A percentile compares a stretch with the other conserved stretches of the same genome.
Conservation (phyloP, 1,140 invertebrate species). For the Dreissena polymorpha region DNA sequence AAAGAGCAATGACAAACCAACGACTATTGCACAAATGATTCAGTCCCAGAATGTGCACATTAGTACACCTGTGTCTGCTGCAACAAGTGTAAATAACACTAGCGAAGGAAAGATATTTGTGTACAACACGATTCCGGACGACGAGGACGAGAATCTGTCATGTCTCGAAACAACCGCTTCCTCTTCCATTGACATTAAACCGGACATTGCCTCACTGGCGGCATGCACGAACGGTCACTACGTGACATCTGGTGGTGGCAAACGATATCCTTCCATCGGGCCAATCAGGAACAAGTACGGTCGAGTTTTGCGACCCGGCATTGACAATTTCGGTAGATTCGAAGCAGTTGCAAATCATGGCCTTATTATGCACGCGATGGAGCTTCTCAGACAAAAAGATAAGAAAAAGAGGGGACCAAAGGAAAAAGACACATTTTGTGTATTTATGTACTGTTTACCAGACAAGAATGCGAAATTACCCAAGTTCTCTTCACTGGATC, state of each 20-base stretch:
- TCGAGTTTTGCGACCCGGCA: conserved; percentile 47
- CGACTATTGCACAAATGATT: conserved; percentile 40
- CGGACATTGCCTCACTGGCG: conserved; percentile 30
- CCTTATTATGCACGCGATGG: conserved; percentile 56
- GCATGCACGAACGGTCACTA: conserved; percentile 5
- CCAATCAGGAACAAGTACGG: conserved; percentile 52
- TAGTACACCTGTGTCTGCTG: not conserved
- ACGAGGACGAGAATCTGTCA: not conserved
- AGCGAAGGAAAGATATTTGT: conserved; percentile 54
- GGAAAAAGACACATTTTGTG: conserved; percentile 56
- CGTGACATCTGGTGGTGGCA: not conserved
- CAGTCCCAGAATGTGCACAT: conserved; percentile 41
- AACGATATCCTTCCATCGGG: conserved; percentile 15
- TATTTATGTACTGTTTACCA: conserved; percentile 58
- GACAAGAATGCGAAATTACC: conserved; percentile 57
- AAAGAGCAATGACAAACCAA: conserved; percentile 14
- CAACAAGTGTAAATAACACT: conserved; percentile 4
- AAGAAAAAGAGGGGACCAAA: conserved; percentile 58
- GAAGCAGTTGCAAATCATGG: conserved; percentile 46
- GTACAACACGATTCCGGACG: conserved; percentile 39
- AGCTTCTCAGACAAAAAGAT: conserved; percentile 50
- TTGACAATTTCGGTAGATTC: conserved; percentile 51
- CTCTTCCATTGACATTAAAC: conserved; percentile 16
- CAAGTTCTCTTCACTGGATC: conserved; percentile 56
- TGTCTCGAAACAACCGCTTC: not conserved